Evolutionary conservation across 2,113 vertebrate genomes (phyloP), one percentile per base, ranked within the genome.

Genomic region (Ifrita kowaldi): DNA sequence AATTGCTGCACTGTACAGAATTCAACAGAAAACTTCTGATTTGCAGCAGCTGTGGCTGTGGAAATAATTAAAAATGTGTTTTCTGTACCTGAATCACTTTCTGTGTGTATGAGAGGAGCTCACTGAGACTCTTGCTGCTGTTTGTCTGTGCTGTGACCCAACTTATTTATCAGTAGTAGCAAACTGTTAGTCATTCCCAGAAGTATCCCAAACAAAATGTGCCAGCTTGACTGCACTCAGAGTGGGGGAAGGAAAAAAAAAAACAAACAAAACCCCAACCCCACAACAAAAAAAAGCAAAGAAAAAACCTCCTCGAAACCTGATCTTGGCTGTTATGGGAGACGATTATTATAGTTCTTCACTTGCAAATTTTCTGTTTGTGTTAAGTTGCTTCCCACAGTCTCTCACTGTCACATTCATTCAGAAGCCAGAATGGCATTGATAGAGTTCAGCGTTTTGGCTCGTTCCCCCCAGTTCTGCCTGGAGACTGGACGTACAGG

Each of bases 351-450:
- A 71, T 44, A 96, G 86, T 94, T 96, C 93, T 96, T 94, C 95
- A 93, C 92, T 96, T 96, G 96, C 95, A 97, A 97, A 97, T 97
- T 94, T 96, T 94, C 73, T 76, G 53, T 96, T 97, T 97, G 88
- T 95, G 92, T 93, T 59, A 77, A 76, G 87, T 20, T 59, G 95
- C 95, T 97, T 97, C 95, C 93, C 95, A 96, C 96, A 97, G 96
- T 74, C 95, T 94, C 93, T 96, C 83, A 84, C 88, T 96, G 96
- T 96, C 94, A 95, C 91, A 94, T 56, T 37, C 73, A 96, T 96
- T 97, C 96, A 96, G 37, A 95, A 93, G 79, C 30, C 75, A 96
- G 92, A 94, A 90, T 69, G 93, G 92, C 95, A 89, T 90, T 96
- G 93, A 95, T 92, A 11, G 93, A 92, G 68, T 42, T 95, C 49